A percentile compares a stretch with the other conserved stretches of the same genome.
Evolutionary conservation across 1,140 invertebrate genomes (phyloP).

Genomic region (Portunus trituberculatus): DNA sequence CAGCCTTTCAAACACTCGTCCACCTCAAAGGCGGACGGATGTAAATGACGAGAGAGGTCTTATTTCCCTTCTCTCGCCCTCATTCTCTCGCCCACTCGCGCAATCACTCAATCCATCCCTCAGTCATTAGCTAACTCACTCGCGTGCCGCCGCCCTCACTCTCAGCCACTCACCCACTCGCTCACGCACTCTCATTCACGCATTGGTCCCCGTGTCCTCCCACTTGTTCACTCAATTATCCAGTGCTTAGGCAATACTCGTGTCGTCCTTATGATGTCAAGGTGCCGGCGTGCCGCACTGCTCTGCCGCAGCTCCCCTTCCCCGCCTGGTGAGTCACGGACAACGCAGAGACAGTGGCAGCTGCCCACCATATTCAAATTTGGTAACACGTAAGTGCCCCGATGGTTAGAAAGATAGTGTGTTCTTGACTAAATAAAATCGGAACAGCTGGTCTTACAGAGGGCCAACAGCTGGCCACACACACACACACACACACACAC

Average conservation of each 20-base stretch:
- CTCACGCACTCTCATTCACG: background rate
- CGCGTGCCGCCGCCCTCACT: background rate
- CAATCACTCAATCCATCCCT: conserved; percentile 36
- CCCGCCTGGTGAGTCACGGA: background rate
- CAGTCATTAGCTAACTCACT: conserved; percentile 34
- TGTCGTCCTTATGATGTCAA: background rate
- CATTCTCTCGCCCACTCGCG: conserved; percentile 14
- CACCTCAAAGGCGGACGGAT: conserved; percentile 59
- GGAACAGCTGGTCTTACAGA: background rate
- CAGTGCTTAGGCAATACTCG: background rate
- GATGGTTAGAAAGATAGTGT: background rate
- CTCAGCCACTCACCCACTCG: conserved; percentile 3
- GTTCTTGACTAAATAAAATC: conserved; percentile 23
- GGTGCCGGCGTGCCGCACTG: background rate
- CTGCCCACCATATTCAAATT: background rate
- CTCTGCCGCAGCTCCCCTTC: no score
- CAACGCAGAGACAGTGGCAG: background rate
- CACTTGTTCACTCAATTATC: conserved; percentile 9
- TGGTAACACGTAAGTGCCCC: background rate
- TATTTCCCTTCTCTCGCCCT: conserved; percentile 43
- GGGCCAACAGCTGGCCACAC: background rate
- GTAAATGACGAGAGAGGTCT: conserved; percentile 60
- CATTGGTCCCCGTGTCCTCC: background rate
- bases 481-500: conserved; percentile 10
- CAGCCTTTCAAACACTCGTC: conserved; percentile 64